Evolutionary conservation across 92 coral and sea anemone genomes (phyloP).

Genomic region (Hydrozoanthus gracilis): DNA sequence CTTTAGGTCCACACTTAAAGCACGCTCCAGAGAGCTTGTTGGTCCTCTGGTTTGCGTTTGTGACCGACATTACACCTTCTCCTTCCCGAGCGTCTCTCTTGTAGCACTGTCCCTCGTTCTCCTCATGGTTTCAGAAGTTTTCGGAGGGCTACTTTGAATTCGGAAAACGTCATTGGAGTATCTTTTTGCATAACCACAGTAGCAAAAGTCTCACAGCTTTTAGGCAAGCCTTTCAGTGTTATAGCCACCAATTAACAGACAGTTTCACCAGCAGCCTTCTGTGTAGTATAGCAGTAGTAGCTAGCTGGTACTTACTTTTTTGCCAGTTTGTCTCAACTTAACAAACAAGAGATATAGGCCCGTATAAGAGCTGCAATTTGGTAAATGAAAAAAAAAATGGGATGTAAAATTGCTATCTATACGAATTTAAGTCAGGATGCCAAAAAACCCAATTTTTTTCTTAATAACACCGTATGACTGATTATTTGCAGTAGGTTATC

Average conservation of each 20-base stretch:
- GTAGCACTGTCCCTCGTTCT: conserved; percentile 13
- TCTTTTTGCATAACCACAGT: conserved; percentile 6
- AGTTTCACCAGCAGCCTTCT: background rate
- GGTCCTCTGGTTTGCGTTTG: background rate
- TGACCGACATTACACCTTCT: conserved; percentile 6
- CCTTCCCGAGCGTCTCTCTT: conserved; percentile 2
- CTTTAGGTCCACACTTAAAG: conserved; percentile 7
- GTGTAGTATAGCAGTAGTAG: no score
- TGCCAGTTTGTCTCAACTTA: no score
- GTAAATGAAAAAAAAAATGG: no score
- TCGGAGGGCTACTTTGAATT: background rate
- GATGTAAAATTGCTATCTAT: no score
- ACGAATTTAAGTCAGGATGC: no score
- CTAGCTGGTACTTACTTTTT: no score
- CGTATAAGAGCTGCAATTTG: no score
- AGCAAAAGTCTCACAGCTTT: conserved; percentile 21
- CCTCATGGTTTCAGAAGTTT: conserved; percentile 4
- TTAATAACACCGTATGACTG: no score
- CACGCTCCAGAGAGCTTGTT: background rate
- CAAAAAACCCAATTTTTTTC: no score
- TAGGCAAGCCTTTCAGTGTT: background rate
- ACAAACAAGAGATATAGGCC: no score
- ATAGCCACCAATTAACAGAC: conserved; percentile 2
- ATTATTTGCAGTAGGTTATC: no score
- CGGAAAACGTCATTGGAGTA: background rate